Base-by-base conservation (phyloP, 2,888 invertebrate species). In the Dinocampus coccinellae region DNA sequence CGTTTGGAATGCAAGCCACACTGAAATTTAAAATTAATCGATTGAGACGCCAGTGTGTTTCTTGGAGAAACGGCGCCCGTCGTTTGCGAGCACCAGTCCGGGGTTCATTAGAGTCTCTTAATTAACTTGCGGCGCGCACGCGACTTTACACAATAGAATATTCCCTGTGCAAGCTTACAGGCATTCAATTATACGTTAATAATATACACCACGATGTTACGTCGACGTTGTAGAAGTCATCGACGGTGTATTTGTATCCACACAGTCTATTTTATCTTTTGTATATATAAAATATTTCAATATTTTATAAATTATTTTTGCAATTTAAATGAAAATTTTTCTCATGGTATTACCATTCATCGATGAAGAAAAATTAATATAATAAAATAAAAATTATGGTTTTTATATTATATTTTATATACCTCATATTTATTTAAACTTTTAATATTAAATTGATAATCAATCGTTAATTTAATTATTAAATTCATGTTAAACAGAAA, bases 101-200 rank as follows among this genome's bases (percentile, higher is more conserved):
- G 63, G 86, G 80, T 87, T 87, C 87, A 87, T 87, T 87, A 86
- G 85, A 86, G 84, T 83, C 84, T 85, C 85, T 87, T 87, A 87
- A 87, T 87, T 87, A 87, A 87, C 86, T 86, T 84, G 87, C 85
- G 85, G 82, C 79, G 83, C 82, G 82, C 87, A 84, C 85, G 85
- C 84, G 84, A 84, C 83, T 84, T 82, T 78, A 77, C 80, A 84
- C 84, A 84, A 84, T 84, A 80, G 81, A 77, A 79, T 79, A 79
- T 69, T 77, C 75, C 69, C 78, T 75, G 79, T 79, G 79, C 79
- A 78, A 80, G 80, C 79, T 81, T 77, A 81, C 83, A 81, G 71
- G 83, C 81, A 84, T 86, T 86, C 85, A 85, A 86, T 86, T 85
- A 85, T 83, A 86, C 83, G 85, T 86, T 86, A 86, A 86, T 86